Conservation (phyloP, 2,888 invertebrate species). For the Odontocolon sp. region DNA sequence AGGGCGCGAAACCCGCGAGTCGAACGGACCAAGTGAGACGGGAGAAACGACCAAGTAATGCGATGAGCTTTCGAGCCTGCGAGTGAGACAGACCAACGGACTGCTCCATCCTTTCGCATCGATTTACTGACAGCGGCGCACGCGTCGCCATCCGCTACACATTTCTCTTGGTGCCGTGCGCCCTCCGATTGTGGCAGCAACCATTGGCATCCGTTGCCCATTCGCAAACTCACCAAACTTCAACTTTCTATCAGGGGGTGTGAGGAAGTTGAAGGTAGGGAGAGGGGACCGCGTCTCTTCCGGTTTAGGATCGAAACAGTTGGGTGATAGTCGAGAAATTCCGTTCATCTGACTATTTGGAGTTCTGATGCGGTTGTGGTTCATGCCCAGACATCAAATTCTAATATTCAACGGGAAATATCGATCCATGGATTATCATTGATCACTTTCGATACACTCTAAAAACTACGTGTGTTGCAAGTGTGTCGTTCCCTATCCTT, state of each 20-base stretch:
- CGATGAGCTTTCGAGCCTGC: slow-evolving; percentile 10
- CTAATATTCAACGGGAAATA: slow-evolving; percentile 9
- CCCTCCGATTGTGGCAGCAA: slow-evolving; percentile 34
- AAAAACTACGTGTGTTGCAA: too few species aligned
- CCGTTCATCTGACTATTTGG: slow-evolving; percentile 7
- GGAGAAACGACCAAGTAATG: too few species aligned
- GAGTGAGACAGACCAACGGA: slow-evolving; percentile 39
- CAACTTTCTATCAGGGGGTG: slow-evolving; percentile 28
- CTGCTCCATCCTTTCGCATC: slow-evolving; percentile 71
- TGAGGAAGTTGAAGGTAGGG: background rate
- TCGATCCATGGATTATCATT: slow-evolving; percentile 15
- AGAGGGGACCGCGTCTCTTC: slow-evolving; percentile 1
- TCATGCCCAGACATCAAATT: background rate
- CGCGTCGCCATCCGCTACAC: slow-evolving; percentile 69
- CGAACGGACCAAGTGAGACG: too few species aligned
- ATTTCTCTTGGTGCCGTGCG: slow-evolving; percentile 30
- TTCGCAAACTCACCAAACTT: slow-evolving; percentile 13
- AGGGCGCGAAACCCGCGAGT: slow-evolving; percentile 35
- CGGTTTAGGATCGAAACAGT: slow-evolving; percentile 18
- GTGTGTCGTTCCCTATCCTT: too few species aligned
- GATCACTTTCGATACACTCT: too few species aligned
- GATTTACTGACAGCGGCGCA: slow-evolving; percentile 75
- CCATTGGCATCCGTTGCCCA: slow-evolving; percentile 5
- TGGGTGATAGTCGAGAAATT: slow-evolving; percentile 10
- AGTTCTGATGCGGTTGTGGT: slow-evolving; percentile 24